Evolutionary conservation across 2,797 vertebrate species (phyloP).

Genomic region (Clarias laeviceps): DNA sequence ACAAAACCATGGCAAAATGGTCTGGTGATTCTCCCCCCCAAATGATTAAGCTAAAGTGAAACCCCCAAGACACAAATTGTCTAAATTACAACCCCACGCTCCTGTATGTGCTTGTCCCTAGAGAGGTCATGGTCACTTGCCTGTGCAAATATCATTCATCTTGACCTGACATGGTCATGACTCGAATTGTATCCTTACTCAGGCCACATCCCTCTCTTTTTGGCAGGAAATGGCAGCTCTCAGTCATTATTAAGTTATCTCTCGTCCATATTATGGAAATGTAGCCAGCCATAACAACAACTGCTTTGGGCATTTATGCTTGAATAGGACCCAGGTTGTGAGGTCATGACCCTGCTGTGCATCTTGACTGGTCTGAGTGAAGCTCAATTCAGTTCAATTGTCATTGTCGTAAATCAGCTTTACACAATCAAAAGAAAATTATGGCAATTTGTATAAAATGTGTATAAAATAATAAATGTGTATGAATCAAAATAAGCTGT

Average conservation of each 20-base stretch:
- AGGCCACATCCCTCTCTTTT: background rate
- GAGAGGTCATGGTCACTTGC: slow-evolving; percentile 1
- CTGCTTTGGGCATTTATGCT: slow-evolving; percentile 36
- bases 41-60: slow-evolving; percentile 16
- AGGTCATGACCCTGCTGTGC: slow-evolving; percentile 60
- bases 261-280: background rate
- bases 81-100: slow-evolving; percentile 15
- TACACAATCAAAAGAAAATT: too few relatives aligned
- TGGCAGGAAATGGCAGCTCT: slow-evolving; percentile 6
- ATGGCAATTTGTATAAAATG: too few relatives aligned
- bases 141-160: slow-evolving; percentile 54
- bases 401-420: too few relatives aligned
- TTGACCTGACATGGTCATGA: slow-evolving; percentile 50
- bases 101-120: background rate
- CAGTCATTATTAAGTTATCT: background rate
- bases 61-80: background rate
- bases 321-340: slow-evolving; percentile 52
- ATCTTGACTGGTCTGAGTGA: slow-evolving; percentile 65
- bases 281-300: slow-evolving; percentile 21
- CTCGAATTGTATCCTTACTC: background rate
- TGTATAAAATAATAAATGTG: too few relatives aligned
- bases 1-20: background rate
- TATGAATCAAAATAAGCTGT: slow-evolving; percentile 8
- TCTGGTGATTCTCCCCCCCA: background rate
- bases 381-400: background rate